These are phyloP conservation scores for Brenthis ino DNA, from an alignment of 2,888 invertebrate genomes.

Conservation along the genomic window DNA sequence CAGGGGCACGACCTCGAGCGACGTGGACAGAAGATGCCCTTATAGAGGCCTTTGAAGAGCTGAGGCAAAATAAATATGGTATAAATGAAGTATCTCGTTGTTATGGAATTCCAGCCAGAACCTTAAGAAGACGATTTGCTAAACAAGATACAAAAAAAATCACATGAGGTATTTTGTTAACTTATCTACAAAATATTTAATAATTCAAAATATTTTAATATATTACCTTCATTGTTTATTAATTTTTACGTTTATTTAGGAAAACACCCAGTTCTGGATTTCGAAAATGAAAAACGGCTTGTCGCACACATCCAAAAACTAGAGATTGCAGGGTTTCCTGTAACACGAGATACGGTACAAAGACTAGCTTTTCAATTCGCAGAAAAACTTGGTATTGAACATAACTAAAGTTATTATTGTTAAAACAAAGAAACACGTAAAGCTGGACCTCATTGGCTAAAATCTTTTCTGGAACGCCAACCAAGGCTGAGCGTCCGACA, in stretches of 20 bases:
- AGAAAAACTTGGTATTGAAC: conserved; percentile 42
- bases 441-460: conserved; percentile 46
- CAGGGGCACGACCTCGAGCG: not conserved
- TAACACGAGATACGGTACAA: conserved; percentile 38
- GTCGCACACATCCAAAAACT: conserved; percentile 38
- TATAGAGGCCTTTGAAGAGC: no score
- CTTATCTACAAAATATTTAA: no score
- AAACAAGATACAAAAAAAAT: no score
- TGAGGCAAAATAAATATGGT: no score
- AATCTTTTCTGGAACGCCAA: conserved; percentile 31
- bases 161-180: no score
- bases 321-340: conserved; percentile 40
- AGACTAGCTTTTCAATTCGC: conserved; percentile 46
- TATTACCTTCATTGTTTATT: not conserved
- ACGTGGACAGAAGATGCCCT: not conserved
- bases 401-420: no score
- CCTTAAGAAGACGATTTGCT: no score
- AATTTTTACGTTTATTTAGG: conserved; percentile 13
- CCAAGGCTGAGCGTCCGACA: conserved; percentile 41
- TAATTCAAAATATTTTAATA: no score
- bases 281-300: conserved; percentile 42
- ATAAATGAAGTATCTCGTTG: no score
- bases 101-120: no score
- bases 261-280: conserved; percentile 41
- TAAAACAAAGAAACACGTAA: conserved; percentile 42